These are phyloP conservation scores for Tethea ocularis DNA, from an alignment of 2,888 invertebrate genomes.

Conservation along the genomic window DNA sequence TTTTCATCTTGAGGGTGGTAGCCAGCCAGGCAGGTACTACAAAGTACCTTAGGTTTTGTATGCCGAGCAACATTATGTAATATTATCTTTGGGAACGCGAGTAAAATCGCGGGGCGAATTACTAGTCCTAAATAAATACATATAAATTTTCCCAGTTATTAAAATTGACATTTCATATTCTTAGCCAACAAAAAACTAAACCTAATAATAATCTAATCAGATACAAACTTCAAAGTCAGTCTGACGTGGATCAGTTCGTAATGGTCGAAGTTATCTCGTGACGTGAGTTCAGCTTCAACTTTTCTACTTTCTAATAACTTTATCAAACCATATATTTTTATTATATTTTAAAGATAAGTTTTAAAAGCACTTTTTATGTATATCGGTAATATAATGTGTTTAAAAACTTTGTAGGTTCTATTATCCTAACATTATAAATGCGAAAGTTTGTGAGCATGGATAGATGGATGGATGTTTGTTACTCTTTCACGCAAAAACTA, in stretches of 20 bases:
- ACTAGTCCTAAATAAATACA: too few relatives aligned
- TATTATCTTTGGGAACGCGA: too few relatives aligned
- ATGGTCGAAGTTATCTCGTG: background rate
- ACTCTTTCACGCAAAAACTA: too few relatives aligned
- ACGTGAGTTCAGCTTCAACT: background rate
- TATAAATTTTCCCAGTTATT: too few relatives aligned
- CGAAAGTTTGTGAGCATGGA: too few relatives aligned
- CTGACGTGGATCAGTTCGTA: background rate
- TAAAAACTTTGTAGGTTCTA: background rate
- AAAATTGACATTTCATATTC: too few relatives aligned
- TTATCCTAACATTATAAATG: background rate
- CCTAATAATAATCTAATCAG: background rate
- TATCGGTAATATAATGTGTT: background rate
- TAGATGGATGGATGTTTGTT: too few relatives aligned
- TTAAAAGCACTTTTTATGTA: background rate
- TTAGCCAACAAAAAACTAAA: background rate
- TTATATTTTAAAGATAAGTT: background rate
- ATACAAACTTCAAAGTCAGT: background rate
- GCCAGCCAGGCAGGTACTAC: too few relatives aligned
- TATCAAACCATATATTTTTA: conserved; percentile 2
- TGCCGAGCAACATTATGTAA: too few relatives aligned
- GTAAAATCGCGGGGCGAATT: too few relatives aligned
- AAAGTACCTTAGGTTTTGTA: too few relatives aligned
- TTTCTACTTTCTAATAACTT: background rate
- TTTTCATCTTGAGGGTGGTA: too few relatives aligned